phyloP scores from a whole-genome alignment of 1,140 invertebrate genomes.

The Pogonognathellus flavescens region DNA sequence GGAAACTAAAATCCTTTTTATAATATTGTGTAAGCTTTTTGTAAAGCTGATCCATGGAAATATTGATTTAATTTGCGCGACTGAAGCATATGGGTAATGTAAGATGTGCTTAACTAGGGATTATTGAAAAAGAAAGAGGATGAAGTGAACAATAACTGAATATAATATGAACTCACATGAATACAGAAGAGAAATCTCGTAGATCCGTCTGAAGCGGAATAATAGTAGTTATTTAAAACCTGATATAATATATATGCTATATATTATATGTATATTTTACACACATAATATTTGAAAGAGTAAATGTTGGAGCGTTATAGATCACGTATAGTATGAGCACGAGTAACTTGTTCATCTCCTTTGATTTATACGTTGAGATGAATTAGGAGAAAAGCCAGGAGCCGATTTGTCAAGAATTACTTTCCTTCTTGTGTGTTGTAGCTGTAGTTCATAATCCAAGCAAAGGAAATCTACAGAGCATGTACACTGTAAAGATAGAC shows the following conservation, averaged over 20 bases:
- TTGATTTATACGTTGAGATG: background rate
- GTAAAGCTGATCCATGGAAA: too few species aligned
- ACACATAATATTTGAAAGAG: too few species aligned
- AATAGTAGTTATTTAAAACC: background rate
- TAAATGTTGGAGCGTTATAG: too few species aligned
- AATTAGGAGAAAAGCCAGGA: background rate
- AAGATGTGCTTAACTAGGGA: too few species aligned
- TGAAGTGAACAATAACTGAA: background rate
- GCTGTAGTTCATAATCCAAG: background rate
- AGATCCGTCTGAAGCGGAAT: background rate
- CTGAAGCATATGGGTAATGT: too few species aligned
- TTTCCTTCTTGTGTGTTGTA: background rate
- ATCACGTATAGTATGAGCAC: too few species aligned
- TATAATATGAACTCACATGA: slow-evolving; percentile 22
- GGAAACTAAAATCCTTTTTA: too few species aligned
- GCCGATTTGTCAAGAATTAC: background rate
- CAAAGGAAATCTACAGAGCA: background rate
- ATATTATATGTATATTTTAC: too few species aligned
- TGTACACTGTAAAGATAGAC: slow-evolving; percentile 6
- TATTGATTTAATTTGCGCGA: too few species aligned
- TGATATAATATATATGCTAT: too few species aligned
- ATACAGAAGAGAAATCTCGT: background rate
- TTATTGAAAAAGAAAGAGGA: too few species aligned
- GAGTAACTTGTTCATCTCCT: background rate
- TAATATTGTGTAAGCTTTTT: too few species aligned